phyloP scores from a whole-genome alignment of 2,888 invertebrate species.

The Nyleta sp. region DNA sequence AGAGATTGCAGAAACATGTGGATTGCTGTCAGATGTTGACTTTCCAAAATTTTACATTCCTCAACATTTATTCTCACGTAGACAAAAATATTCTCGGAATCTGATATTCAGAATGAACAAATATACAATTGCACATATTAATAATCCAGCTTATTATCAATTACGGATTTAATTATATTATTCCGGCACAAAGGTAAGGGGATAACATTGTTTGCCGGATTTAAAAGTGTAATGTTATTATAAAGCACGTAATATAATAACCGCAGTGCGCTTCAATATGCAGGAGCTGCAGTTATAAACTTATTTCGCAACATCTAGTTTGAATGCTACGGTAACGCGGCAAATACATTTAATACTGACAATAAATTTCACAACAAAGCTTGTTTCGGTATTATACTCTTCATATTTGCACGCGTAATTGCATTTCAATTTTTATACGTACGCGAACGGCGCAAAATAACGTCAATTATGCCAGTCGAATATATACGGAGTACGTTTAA shows the following conservation, averaged over 20 bases:
- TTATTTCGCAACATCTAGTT: slow-evolving; percentile 30
- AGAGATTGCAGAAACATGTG: slow-evolving; percentile 61
- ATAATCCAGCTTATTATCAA: too few species aligned
- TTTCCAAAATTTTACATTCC: slow-evolving; percentile 28
- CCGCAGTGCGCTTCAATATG: slow-evolving; percentile 20
- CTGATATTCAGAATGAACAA: too few species aligned
- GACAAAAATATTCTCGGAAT: too few species aligned
- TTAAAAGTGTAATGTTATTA: slow-evolving; percentile 20
- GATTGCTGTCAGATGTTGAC: slow-evolving; percentile 52
- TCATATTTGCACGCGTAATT: slow-evolving; percentile 20
- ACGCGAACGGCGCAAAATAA: background rate
- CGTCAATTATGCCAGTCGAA: slow-evolving; percentile 10
- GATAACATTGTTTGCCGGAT: too few species aligned
- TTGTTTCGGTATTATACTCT: slow-evolving; percentile 12
- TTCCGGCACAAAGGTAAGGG: too few species aligned
- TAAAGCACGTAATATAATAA: slow-evolving; percentile 29
- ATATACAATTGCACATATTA: too few species aligned
- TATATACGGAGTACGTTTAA: background rate
- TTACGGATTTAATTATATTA: too few species aligned
- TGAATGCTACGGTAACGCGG: slow-evolving; percentile 21
- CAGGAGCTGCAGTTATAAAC: slow-evolving; percentile 24
- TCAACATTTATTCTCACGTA: too few species aligned
- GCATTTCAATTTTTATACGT: slow-evolving; percentile 13
- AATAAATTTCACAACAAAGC: slow-evolving; percentile 25
- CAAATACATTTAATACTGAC: slow-evolving; percentile 26